These are phyloP conservation scores for Idaea straminata DNA, from an alignment of 2,888 invertebrate species.

Conservation along the genomic window DNA sequence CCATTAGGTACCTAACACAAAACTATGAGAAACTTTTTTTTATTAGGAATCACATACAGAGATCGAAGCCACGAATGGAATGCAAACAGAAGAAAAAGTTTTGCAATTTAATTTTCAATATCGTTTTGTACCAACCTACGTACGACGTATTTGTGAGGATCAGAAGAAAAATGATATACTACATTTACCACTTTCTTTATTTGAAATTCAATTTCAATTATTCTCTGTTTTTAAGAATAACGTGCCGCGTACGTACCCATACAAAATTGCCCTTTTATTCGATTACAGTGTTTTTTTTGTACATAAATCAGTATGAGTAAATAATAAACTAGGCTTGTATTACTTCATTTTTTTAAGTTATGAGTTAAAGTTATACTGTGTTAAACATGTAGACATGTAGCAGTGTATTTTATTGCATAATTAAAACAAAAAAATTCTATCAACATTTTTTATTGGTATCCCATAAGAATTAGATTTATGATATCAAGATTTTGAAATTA, in stretches of 20 bases:
- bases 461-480: too few species aligned
- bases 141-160: not conserved
- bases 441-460: too few species aligned
- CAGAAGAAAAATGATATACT: not conserved
- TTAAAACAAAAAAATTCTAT: too few species aligned
- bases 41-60: not conserved
- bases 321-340: too few species aligned
- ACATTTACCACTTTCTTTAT: not conserved
- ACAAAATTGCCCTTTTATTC: too few species aligned
- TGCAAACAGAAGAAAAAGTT: not conserved
- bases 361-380: too few species aligned
- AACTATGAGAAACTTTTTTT: not conserved
- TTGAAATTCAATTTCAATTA: not conserved
- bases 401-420: too few species aligned
- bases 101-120: not conserved
- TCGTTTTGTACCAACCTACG: not conserved
- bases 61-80: not conserved
- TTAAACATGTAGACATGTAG: too few species aligned
- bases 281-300: too few species aligned
- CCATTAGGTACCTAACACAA: not conserved
- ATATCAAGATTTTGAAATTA: not conserved
- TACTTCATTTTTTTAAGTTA: too few species aligned
- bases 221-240: not conserved
- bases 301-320: too few species aligned
- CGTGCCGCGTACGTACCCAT: too few species aligned